Conservation (phyloP, 2,888 invertebrate genomes). For the Ophraella communa region DNA sequence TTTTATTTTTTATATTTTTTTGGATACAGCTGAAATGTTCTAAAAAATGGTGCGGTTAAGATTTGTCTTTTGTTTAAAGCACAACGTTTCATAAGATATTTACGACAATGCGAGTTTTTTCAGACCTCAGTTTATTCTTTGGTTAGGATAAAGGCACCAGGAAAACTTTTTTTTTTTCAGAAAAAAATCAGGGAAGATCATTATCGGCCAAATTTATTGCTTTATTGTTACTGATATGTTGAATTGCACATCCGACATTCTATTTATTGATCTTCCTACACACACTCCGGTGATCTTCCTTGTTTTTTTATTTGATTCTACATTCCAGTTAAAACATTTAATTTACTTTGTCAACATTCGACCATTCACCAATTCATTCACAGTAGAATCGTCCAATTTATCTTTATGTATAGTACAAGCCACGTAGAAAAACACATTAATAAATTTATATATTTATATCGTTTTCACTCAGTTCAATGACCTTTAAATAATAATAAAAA, state of each 20-base stretch:
- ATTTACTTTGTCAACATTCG: not conserved
- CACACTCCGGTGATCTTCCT: not conserved
- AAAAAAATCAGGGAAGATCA: not conserved
- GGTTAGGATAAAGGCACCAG: slow-evolving; percentile 14
- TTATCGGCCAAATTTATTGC: not conserved
- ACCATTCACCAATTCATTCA: not conserved
- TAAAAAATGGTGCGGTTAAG: slow-evolving; percentile 20
- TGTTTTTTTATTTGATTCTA: too few species aligned
- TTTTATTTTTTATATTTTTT: too few species aligned
- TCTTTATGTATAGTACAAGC: not conserved
- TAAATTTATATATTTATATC: not conserved
- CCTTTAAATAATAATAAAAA: too few species aligned
- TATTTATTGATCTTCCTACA: too few species aligned
- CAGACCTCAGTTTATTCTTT: slow-evolving; percentile 15
- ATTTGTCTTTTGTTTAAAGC: slow-evolving; percentile 11
- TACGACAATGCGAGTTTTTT: slow-evolving; percentile 5
- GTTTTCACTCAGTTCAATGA: not conserved
- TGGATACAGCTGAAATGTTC: slow-evolving; percentile 19
- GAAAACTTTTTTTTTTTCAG: slow-evolving; percentile 1
- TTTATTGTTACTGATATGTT: not conserved
- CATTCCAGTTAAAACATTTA: not conserved
- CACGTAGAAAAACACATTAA: not conserved
- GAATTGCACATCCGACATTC: too few species aligned
- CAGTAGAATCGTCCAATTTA: not conserved
- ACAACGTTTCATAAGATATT: slow-evolving; percentile 18